Evolutionary conservation across 2,888 invertebrate genomes (phyloP).

Genomic region (Drosophila limbata): DNA sequence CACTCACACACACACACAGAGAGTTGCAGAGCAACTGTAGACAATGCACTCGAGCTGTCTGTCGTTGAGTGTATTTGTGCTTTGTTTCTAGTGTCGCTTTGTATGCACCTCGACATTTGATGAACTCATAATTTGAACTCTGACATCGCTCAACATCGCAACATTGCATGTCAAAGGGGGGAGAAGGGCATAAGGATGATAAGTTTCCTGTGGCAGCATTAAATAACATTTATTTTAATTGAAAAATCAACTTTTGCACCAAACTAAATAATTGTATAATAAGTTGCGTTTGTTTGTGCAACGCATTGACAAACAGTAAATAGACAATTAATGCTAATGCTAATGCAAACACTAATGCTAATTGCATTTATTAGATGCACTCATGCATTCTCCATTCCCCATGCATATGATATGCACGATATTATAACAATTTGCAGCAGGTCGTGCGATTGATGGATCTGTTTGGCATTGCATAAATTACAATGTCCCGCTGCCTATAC

Average conservation of each 20-base stretch:
- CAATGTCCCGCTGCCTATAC: slow-evolving; percentile 39
- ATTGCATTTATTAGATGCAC: slow-evolving; percentile 41
- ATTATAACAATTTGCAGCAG: slow-evolving; percentile 35
- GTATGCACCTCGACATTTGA: slow-evolving; percentile 60
- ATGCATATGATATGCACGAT: slow-evolving; percentile 5
- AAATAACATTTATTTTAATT: slow-evolving; percentile 38
- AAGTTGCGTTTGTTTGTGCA: slow-evolving; percentile 7
- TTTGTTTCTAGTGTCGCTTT: slow-evolving; percentile 72
- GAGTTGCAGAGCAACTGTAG: slow-evolving; percentile 21
- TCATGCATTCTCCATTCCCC: slow-evolving; percentile 12
- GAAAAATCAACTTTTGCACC: slow-evolving; percentile 7
- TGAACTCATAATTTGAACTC: slow-evolving; percentile 78
- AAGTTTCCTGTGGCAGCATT: neutral
- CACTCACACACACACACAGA: slow-evolving; percentile 1
- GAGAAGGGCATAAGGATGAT: neutral
- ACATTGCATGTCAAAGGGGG: neutral
- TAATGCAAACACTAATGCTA: slow-evolving; percentile 41
- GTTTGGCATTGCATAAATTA: slow-evolving; percentile 65
- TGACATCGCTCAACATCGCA: slow-evolving; percentile 47
- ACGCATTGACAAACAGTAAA: slow-evolving; percentile 6
- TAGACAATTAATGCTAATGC: slow-evolving; percentile 13
- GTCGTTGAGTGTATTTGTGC: slow-evolving; percentile 76
- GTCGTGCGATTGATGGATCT: slow-evolving; percentile 62
- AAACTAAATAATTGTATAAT: slow-evolving; percentile 2
- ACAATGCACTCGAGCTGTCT: slow-evolving; percentile 68